Conservation (phyloP, 2,113 vertebrate species). For the Nanger granti region DNA sequence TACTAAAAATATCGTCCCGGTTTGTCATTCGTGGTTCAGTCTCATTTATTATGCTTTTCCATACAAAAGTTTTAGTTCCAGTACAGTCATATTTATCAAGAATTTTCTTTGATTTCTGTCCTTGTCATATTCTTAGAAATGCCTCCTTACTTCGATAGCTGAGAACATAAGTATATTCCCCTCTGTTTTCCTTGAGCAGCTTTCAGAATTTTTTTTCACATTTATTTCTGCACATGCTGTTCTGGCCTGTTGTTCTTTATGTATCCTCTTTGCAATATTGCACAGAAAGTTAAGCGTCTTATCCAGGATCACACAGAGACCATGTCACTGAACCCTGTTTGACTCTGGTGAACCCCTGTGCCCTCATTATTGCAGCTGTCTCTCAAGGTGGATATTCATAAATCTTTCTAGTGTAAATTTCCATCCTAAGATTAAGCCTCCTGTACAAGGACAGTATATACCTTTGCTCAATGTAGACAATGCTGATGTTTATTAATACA, state of each 20-base stretch:
- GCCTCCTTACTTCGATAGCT: background rate
- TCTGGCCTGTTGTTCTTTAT: background rate
- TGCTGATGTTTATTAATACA: background rate
- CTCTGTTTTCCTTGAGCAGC: background rate
- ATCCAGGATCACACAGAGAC: background rate
- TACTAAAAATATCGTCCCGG: background rate
- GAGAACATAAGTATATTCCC: background rate
- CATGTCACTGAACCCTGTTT: background rate
- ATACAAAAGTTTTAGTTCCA: background rate
- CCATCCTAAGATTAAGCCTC: background rate
- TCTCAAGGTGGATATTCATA: background rate
- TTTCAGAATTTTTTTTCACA: background rate
- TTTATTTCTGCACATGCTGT: background rate
- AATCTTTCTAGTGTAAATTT: background rate
- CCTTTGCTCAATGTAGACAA: background rate
- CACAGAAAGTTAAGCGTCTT: background rate
- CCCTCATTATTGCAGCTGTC: background rate
- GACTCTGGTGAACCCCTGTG: background rate
- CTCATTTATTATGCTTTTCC: background rate
- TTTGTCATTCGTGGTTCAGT: background rate
- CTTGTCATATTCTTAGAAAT: background rate
- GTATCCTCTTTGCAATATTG: background rate
- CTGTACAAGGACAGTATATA: background rate
- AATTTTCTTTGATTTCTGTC: background rate
- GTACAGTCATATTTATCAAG: background rate